Evolutionary conservation across 2,797 vertebrate genomes (phyloP).

Genomic region (Semaprochilodus insignis): DNA sequence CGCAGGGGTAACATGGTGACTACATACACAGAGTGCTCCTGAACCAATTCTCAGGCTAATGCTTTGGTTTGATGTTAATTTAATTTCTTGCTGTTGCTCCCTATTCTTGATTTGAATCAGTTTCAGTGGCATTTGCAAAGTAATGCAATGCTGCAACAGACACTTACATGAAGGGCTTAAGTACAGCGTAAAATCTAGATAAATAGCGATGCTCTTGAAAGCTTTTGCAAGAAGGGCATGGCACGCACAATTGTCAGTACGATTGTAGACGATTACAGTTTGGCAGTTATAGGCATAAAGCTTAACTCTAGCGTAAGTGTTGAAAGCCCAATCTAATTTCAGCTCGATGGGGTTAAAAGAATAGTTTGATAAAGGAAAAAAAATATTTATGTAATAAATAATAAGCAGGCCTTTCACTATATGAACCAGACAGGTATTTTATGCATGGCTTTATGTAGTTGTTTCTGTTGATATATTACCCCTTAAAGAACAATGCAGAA

Average conservation of each 20-base stretch:
- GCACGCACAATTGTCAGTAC: neutral
- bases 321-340: neutral
- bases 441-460: neutral
- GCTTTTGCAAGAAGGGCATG: neutral
- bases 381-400: neutral
- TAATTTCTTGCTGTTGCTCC: neutral
- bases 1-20: conserved; percentile 97
- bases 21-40: conserved; percentile 84
- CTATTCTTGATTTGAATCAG: conserved; percentile 12
- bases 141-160: neutral
- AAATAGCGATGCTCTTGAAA: neutral
- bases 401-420: neutral
- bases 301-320: neutral
- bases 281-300: neutral
- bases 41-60: conserved; percentile 2
- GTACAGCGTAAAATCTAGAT: neutral
- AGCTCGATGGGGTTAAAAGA: neutral
- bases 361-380: neutral
- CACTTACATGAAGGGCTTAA: neutral
- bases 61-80: neutral
- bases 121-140: conserved; percentile 5
- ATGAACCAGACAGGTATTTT: neutral
- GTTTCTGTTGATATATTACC: neutral
- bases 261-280: neutral
- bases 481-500: neutral